Base-by-base conservation (phyloP, 2,888 invertebrate genomes). In the Acanthosepion pharaonis region DNA sequence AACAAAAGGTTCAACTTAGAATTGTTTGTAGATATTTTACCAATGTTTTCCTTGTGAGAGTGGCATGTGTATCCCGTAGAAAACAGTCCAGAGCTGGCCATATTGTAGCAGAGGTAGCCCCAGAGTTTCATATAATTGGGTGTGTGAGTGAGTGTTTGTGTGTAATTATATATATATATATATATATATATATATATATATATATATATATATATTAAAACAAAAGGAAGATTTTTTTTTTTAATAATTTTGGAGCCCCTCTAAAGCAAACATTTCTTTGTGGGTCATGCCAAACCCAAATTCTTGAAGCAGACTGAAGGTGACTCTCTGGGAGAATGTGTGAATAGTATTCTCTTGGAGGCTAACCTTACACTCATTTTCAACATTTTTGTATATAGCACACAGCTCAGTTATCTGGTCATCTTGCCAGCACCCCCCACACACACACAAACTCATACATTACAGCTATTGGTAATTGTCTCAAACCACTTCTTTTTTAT, bases 231-330 rank as follows among this genome's bases (percentile, higher is more conserved):
- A 59, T 78, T 78, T 78, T 78, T 42, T 78, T 78, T 78, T 78
- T 59, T 59, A n/a, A n/a, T 78, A 15, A n/a, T 78, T 15, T 15
- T 78, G n/a, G 78, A n/a, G n/a, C n/a, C 78, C 78, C 78, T 78
- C 78, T n/a, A 78, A 78, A n/a, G 78, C 78, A n/a, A 78, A 33
- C 78, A n/a, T 78, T 78, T 78, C 78, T 78, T 78, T 64, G 23
- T 78, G 78, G 78, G 78, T 78, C 78, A n/a, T 78, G n/a, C 33
- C n/a, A 78, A 78, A 78, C 78, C 78, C 78, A 78, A 78, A 15
- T 78, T 78, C 78, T 78, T 78, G n/a, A 78, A 78, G 78, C 78
- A 78, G 78, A 78, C 78, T 78, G 78, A 78, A 78, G 78, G 78
- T 78, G 33, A 78, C n/a, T 59, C 78, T 33, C 78, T n/a, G 5